Percentiles rank a stretch among this genome's conserved stretches.
phyloP scores from a whole-genome alignment of 2,888 invertebrate genomes.

The Epinotia bilunana region DNA sequence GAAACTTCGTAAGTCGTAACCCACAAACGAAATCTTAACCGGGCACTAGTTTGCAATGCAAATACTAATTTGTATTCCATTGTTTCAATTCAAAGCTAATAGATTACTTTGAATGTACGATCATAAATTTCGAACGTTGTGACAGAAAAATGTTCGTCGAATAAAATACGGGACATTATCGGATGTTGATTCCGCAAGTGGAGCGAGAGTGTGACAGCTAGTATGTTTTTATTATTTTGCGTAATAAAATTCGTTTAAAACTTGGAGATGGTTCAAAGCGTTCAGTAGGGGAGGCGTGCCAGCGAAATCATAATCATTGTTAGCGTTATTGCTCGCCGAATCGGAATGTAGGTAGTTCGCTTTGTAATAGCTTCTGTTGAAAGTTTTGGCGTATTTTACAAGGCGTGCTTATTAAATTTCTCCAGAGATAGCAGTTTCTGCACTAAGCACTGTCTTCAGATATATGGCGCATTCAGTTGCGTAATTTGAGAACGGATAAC shows the following conservation, averaged over 20 bases:
- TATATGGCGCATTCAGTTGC: background rate
- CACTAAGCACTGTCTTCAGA: background rate
- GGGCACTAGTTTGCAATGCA: slow-evolving; percentile 33
- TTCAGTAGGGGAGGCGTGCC: slow-evolving; percentile 44
- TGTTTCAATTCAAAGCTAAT: slow-evolving; percentile 34
- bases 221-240: slow-evolving; percentile 45
- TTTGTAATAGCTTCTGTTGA: slow-evolving; percentile 40
- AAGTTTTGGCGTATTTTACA: slow-evolving; percentile 41
- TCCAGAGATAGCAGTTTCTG: slow-evolving; percentile 11
- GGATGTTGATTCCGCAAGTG: slow-evolving; percentile 37
- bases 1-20: slow-evolving; percentile 18
- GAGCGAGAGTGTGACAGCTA: slow-evolving; percentile 38
- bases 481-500: background rate
- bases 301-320: slow-evolving; percentile 46
- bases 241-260: slow-evolving; percentile 45
- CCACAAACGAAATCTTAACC: slow-evolving; percentile 30
- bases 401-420: slow-evolving; percentile 36
- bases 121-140: slow-evolving; percentile 35
- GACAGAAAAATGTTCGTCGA: slow-evolving; percentile 35
- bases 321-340: slow-evolving; percentile 45
- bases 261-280: slow-evolving; percentile 46
- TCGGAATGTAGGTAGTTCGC: slow-evolving; percentile 45
- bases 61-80: slow-evolving; percentile 35
- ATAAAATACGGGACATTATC: slow-evolving; percentile 42
- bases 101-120: slow-evolving; percentile 30